Base-by-base conservation (phyloP, 2,113 vertebrate species). In the Sylvilagus bachmani region DNA sequence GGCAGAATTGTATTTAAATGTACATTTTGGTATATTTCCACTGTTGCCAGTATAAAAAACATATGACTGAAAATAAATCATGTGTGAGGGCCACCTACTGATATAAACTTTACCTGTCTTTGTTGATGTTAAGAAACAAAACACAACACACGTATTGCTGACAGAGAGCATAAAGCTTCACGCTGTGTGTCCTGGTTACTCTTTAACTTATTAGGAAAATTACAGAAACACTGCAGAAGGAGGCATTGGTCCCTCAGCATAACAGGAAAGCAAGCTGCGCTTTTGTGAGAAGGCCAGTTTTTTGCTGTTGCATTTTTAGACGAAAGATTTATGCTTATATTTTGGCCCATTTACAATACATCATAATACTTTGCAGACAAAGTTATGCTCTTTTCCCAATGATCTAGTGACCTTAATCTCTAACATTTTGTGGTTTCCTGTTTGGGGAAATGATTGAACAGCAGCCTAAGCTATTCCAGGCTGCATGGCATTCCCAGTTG, bases 401-500 rank as follows among this genome's bases (percentile, higher is more conserved):
- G 95, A 97, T 93, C 92, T 78, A 79, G 82, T 95, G 97, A 98
- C 97, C 94, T 94, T 96, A 95, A 85, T 93, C 97, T 97, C 94
- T 61, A 97, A 94, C 17, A 27, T 85, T 97, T 97, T 97, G 91
- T 90, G 92, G 95, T 97, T 98, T 98, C 98, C 97, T 97, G 97
- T 75, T 27, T 95, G 89, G 92, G 96, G 95, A 98, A 98, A 93
- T 0, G 9, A 93, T 86, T 83, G 90, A 97, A 93, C 91, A 96
- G 95, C 94, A 88, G 86, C 77, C 96, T 93, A n/a, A 27, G 92
- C 92, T 95, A 90, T 91, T 97, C 95, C 91, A 97, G 94, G 86
- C 96, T 83, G 92, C 67, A 67, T 66, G 17, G 64, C 31, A 10
- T 67, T 96, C 92, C 96, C 97, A 91, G 81, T 2, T 94, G 97